phyloP scores from a whole-genome alignment of 2,797 vertebrate species.

The Zenarchopterus dispar region DNA sequence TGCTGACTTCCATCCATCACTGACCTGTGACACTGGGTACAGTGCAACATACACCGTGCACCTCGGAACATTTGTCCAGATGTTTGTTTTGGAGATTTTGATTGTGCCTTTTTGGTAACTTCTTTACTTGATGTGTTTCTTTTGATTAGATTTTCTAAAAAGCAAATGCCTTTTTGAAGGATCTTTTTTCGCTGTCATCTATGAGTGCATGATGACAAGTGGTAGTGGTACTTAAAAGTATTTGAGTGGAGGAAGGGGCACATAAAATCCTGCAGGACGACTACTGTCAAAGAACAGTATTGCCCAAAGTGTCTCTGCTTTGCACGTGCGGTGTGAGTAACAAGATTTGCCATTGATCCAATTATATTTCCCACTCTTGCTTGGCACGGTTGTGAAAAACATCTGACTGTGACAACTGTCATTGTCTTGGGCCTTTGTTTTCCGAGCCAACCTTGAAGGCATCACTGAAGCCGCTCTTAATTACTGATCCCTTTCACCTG shows the following conservation, averaged over 20 bases:
- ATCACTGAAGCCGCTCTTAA: no score
- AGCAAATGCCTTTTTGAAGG: neutral
- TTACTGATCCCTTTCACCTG: no score
- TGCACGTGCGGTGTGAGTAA: neutral
- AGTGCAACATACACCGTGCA: conserved; percentile 30
- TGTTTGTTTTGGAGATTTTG: conserved; percentile 27
- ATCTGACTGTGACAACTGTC: no score
- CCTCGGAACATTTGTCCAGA: conserved; percentile 46
- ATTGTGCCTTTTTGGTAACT: conserved; percentile 27
- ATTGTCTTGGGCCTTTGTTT: no score
- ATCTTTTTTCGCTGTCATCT: no score
- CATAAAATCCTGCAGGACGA: no score
- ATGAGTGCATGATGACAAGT: neutral
- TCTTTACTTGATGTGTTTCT: conserved; percentile 17
- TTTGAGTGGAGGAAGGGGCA: neutral
- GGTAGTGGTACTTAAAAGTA: conserved; percentile 11
- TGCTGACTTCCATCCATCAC: conserved; percentile 78
- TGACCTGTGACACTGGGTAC: conserved; percentile 49
- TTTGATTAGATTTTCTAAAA: conserved; percentile 14
- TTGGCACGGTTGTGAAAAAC: neutral
- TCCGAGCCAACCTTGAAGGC: no score
- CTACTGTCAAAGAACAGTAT: conserved; percentile 11
- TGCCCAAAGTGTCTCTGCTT: conserved; percentile 9
- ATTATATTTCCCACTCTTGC: conserved; percentile 21
- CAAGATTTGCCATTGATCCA: conserved; percentile 23